Conservation (phyloP, 2,797 vertebrate genomes). For the Falco biarmicus region DNA sequence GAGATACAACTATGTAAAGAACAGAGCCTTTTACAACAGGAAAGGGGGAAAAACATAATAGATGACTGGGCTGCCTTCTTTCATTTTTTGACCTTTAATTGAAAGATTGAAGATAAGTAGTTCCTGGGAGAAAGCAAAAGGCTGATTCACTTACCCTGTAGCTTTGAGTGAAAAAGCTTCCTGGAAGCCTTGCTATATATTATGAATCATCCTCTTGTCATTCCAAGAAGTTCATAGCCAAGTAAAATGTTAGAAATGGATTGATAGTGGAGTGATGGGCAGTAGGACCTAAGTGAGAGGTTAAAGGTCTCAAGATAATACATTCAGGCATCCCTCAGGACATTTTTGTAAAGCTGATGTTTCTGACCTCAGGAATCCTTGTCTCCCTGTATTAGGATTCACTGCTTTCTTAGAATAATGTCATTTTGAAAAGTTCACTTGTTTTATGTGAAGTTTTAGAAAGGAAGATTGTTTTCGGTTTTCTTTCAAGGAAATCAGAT, state of each 20-base stretch:
- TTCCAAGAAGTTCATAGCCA: conserved; percentile 74
- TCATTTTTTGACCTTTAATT: conserved; percentile 84
- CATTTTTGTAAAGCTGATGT: conserved; percentile 66
- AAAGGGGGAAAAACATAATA: conserved; percentile 41
- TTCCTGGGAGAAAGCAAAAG: conserved; percentile 78
- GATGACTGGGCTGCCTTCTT: conserved; percentile 58
- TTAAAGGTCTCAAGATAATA: conserved; percentile 73
- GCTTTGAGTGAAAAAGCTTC: conserved; percentile 76
- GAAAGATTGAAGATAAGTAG: conserved; percentile 82
- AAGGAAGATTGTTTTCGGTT: conserved; percentile 15
- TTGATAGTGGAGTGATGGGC: conserved; percentile 68
- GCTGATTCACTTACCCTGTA: conserved; percentile 78
- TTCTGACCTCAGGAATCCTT: conserved; percentile 70
- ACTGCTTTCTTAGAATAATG: conserved; percentile 65
- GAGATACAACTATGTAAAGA: conserved; percentile 47
- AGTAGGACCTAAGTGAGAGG: conserved; percentile 65
- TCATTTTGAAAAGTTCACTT: conserved; percentile 67
- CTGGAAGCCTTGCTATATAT: conserved; percentile 73
- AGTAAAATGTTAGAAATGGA: conserved; percentile 77
- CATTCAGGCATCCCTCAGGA: conserved; percentile 65
- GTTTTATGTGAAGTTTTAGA: conserved; percentile 30
- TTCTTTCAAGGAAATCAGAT: conserved; percentile 53
- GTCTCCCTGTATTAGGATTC: conserved; percentile 62
- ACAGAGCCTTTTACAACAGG: conserved; percentile 28
- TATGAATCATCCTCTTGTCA: conserved; percentile 78